Percentiles rank a stretch among this genome's conserved stretches.
These are phyloP conservation scores for Sminthurides bifidus DNA, from an alignment of 1,140 invertebrate species.

Conservation along the genomic window DNA sequence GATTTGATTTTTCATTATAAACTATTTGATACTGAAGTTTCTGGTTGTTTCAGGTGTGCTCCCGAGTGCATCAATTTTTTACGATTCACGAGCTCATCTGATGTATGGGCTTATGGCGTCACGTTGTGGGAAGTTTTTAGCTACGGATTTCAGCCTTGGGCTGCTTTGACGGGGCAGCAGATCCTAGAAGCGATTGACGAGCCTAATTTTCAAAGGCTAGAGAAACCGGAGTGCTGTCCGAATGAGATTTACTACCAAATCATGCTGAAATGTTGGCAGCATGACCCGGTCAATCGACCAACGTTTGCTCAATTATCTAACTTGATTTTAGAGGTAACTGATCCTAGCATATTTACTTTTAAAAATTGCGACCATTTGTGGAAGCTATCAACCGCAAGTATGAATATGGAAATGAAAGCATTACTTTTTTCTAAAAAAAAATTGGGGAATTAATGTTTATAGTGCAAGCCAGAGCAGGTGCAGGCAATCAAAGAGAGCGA, in stretches of 20 bases:
- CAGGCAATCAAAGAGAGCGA: slow-evolving; percentile 52
- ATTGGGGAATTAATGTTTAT: slow-evolving; percentile 5
- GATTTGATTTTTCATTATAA: background rate
- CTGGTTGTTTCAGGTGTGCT: slow-evolving; percentile 57
- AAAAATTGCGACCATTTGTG: no score
- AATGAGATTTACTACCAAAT: slow-evolving; percentile 72
- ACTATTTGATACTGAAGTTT: background rate
- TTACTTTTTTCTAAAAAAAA: slow-evolving; percentile 32
- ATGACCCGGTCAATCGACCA: slow-evolving; percentile 76
- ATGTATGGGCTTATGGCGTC: slow-evolving; percentile 95
- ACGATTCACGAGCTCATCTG: slow-evolving; percentile 87
- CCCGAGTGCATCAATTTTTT: slow-evolving; percentile 95
- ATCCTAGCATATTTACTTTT: slow-evolving; percentile 8
- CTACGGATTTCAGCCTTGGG: slow-evolving; percentile 93
- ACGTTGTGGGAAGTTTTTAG: slow-evolving; percentile 84
- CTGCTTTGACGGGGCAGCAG: slow-evolving; percentile 85
- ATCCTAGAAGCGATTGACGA: slow-evolving; percentile 92
- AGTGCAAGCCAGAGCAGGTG: slow-evolving; percentile 79
- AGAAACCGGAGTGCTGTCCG: slow-evolving; percentile 89
- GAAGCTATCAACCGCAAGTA: background rate
- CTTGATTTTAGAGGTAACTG: slow-evolving; percentile 58
- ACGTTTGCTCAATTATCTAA: slow-evolving; percentile 76
- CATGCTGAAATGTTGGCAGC: slow-evolving; percentile 93
- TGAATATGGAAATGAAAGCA: slow-evolving; percentile 1
- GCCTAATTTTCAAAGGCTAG: slow-evolving; percentile 75